Conservation (phyloP, 2,113 vertebrate species). For the Coracopsis vasa region DNA sequence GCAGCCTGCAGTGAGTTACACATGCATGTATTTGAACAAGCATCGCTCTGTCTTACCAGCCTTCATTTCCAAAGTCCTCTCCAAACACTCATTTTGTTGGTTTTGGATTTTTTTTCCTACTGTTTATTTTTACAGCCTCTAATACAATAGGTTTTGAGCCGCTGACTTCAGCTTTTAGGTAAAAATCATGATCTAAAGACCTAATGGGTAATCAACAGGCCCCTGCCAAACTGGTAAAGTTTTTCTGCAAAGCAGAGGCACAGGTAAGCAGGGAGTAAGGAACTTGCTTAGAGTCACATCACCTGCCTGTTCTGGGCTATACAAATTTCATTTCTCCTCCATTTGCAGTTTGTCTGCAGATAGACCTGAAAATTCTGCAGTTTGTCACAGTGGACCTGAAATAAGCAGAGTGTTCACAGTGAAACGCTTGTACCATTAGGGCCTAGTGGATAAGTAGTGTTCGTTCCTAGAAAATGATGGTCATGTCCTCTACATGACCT, state of each 20-base stretch:
- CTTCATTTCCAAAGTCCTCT: neutral
- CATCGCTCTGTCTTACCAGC: neutral
- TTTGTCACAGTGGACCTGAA: neutral
- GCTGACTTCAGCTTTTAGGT: neutral
- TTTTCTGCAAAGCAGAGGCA: neutral
- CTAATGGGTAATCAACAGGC: neutral
- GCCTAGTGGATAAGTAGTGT: neutral
- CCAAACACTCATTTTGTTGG: neutral
- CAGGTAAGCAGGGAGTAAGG: neutral
- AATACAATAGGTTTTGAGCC: neutral
- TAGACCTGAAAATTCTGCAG: neutral
- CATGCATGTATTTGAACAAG: neutral
- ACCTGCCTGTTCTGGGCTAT: neutral
- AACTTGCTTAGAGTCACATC: neutral
- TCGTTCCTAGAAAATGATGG: constrained; percentile 6
- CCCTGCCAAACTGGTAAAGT: neutral
- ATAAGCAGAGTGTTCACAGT: neutral
- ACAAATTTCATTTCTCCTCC: neutral
- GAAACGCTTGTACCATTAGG: neutral
- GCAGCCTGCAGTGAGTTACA: neutral
- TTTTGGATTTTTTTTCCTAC: neutral
- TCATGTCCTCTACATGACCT: neutral
- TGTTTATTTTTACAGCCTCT: neutral
- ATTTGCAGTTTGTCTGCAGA: neutral
- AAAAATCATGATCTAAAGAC: neutral